phyloP scores from a whole-genome alignment of 2,113 vertebrate species.

The Sander lucioperca region DNA sequence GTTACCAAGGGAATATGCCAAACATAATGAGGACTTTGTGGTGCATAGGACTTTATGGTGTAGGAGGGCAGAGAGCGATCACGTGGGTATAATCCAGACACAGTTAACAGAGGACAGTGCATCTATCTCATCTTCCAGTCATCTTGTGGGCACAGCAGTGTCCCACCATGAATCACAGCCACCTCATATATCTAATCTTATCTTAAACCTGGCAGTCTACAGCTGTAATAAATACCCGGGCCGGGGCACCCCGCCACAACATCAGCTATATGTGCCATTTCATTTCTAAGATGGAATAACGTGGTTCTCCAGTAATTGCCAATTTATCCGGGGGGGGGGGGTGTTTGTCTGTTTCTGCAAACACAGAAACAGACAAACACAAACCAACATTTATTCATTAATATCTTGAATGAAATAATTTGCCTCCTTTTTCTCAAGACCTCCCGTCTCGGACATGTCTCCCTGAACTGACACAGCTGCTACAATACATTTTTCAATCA shows the following conservation, averaged over 20 bases:
- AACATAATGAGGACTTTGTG: background rate
- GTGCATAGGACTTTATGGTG: background rate
- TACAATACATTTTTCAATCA: constrained; percentile 62
- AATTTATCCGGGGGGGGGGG: constrained; percentile 17
- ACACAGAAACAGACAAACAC: background rate
- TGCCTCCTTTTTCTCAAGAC: background rate
- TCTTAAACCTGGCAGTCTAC: constrained; percentile 25
- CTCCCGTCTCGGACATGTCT: constrained; percentile 22
- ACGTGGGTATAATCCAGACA: background rate
- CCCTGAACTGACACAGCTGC: constrained; percentile 43
- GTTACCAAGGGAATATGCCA: background rate
- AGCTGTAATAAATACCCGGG: constrained; percentile 29
- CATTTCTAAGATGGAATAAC: constrained; percentile 27
- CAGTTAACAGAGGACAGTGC: background rate
- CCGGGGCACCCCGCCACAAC: constrained; percentile 8
- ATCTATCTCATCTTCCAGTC: constrained; percentile 31
- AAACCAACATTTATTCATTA: constrained; percentile 8
- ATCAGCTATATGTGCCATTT: constrained; percentile 34
- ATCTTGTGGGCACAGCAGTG: constrained; percentile 11
- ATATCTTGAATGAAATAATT: constrained; percentile 25
- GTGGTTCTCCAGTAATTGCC: background rate
- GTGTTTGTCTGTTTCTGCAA: too few relatives aligned
- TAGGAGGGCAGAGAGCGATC: background rate
- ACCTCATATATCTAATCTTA: constrained; percentile 42
- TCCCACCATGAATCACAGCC: constrained; percentile 21